Conservation (phyloP, 2,113 vertebrate genomes). For the Furnarius figulus region DNA sequence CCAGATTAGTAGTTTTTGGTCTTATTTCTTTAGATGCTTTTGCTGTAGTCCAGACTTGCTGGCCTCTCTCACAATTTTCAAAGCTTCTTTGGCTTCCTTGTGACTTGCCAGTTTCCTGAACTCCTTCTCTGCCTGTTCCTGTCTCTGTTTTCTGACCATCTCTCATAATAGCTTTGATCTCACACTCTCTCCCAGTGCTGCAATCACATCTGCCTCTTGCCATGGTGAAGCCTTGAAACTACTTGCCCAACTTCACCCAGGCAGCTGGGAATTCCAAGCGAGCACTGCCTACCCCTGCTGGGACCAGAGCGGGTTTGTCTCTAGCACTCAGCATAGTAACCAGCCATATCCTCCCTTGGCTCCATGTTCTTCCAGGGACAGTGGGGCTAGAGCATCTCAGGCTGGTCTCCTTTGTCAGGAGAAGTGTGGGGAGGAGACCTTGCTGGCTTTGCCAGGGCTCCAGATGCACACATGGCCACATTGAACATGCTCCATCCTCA, state of each 20-base stretch:
- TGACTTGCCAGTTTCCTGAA: neutral
- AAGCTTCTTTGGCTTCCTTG: neutral
- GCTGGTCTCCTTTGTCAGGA: neutral
- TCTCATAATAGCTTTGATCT: neutral
- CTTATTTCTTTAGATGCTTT: neutral
- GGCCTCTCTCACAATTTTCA: neutral
- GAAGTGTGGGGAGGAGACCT: neutral
- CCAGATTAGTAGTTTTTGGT: neutral
- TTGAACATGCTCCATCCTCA: neutral
- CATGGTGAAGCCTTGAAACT: neutral
- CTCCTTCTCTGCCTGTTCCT: neutral
- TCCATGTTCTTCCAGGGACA: neutral
- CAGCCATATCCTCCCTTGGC: neutral
- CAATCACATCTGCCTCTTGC: neutral
- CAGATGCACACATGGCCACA: neutral
- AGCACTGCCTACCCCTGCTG: neutral
- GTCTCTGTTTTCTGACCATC: neutral
- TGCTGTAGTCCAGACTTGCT: neutral
- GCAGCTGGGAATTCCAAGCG: neutral
- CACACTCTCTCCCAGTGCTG: neutral
- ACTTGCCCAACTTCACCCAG: neutral
- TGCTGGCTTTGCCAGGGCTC: neutral
- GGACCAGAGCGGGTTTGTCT: neutral
- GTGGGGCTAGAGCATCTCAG: neutral
- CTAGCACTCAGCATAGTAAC: fast-evolving